phyloP scores from a whole-genome alignment of 2,113 vertebrate genomes.

The Campylomormyrus numenius region DNA sequence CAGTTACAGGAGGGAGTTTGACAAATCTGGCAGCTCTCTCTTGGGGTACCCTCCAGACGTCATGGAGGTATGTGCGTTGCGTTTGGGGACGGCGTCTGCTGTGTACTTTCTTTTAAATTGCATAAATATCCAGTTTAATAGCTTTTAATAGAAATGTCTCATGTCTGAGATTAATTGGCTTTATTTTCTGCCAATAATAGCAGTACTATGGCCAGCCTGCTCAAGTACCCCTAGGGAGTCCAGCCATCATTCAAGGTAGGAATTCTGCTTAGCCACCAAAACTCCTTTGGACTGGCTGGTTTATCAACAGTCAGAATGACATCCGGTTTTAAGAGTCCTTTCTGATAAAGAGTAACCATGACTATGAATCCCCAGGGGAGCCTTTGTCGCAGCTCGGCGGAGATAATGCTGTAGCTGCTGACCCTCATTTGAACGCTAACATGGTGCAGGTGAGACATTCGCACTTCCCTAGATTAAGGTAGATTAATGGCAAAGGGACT shows the following conservation, averaged over 20 bases:
- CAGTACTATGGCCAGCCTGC: conserved; percentile 36
- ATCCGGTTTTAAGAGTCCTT: background rate
- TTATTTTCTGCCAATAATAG: conserved; percentile 14
- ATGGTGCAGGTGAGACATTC: conserved; percentile 42
- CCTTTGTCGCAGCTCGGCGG: conserved; percentile 17
- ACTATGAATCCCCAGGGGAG: conserved; percentile 31
- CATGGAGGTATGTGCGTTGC: conserved; percentile 41
- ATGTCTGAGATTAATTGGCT: background rate
- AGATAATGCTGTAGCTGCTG: conserved; percentile 31
- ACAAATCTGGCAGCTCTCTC: conserved; percentile 53
- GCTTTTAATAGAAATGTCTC: background rate
- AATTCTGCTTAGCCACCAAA: background rate
- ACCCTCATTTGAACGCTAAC: conserved; percentile 28
- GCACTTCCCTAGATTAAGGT: background rate
- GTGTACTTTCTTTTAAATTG: background rate
- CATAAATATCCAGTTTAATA: background rate
- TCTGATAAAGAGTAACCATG: background rate
- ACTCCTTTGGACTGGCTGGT: background rate
- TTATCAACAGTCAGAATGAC: background rate
- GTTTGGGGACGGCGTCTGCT: background rate
- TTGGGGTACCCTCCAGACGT: conserved; percentile 54
- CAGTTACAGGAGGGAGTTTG: conserved; percentile 55
- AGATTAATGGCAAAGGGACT: too few relatives aligned
- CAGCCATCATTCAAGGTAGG: conserved; percentile 49
- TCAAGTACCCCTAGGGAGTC: conserved; percentile 28